Evolutionary conservation across 2,888 invertebrate species (phyloP), one percentile per base, ranked within the genome.

Genomic region (Sphaerophoria rueppellii): DNA sequence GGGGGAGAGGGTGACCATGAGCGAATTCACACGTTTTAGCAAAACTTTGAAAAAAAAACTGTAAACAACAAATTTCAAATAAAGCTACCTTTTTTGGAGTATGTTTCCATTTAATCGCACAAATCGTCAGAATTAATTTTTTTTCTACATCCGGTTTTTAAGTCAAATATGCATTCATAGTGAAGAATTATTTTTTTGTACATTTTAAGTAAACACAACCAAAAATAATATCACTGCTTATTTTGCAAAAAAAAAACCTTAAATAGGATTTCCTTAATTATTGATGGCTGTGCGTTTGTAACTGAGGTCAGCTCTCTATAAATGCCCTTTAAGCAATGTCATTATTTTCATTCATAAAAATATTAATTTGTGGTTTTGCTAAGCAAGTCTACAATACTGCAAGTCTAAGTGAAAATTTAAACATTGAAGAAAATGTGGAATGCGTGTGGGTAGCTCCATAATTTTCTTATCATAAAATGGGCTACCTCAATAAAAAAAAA

Each of bases 101-200:
- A 9, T 24, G 1, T 24, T 32, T 24, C 9, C n/a, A 16, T n/a
- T n/a, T 46, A 32, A 6, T n/a, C n/a, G 24, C 7, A 61, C 43
- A 24, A 7, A 40, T 11, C 16, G 16, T 6, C 14, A 37, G 9
- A 35, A 14, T 2, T 16, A 16, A 16, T 6, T 34, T 24, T 61
- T 24, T 63, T 48, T 34, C 4, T n/a, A 14, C 46, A 65, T 65
- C 63, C 48, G 63, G 48, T 7, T 35, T 35, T 61, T 24, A 5
- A 52, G 24, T 65, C 50, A 65, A 16, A 52, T 52, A 24, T 65
- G 65, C 65, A 65, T 12, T 50, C 48, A 48, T 65, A 35, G 37
- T 37, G 65, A 35, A 34, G 37, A 52, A 63, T 34, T 43, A 60
- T 2, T 2, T 24, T 32, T 61, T 58, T 58, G 35, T 37, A 2